phyloP scores from a whole-genome alignment of 2,888 invertebrate genomes.

The Cryptocephalus primarius region DNA sequence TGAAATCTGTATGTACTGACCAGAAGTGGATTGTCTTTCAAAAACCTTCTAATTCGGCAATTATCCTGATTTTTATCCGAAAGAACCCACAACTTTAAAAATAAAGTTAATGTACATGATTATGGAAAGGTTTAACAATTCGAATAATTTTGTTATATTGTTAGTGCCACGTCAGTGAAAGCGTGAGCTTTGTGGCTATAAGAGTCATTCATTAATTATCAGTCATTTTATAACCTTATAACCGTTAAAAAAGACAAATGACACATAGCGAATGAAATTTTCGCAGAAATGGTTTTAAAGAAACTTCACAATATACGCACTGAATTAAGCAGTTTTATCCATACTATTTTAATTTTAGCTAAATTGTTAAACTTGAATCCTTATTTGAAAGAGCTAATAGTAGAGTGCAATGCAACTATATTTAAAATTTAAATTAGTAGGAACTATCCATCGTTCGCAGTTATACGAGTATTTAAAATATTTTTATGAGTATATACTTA shows the following conservation, averaged over 20 bases:
- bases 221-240: slow-evolving; percentile 17
- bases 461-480: slow-evolving; percentile 5
- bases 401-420: slow-evolving; percentile 9
- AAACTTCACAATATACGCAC: neutral
- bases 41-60: slow-evolving; percentile 9
- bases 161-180: neutral
- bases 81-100: neutral
- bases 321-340: slow-evolving; percentile 4
- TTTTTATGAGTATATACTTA: slow-evolving; percentile 1
- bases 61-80: neutral
- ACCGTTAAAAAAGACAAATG: slow-evolving; percentile 38
- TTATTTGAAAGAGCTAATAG: slow-evolving; percentile 11
- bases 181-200: too few relatives aligned
- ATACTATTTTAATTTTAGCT: slow-evolving; percentile 8
- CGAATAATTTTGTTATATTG: neutral
- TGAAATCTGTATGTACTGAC: slow-evolving; percentile 23
- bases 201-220: neutral
- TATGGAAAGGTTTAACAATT: neutral
- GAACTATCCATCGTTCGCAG: slow-evolving; percentile 4
- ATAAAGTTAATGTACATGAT: neutral
- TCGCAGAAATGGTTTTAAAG: neutral
- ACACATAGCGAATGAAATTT: slow-evolving; percentile 16
- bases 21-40: slow-evolving; percentile 32
- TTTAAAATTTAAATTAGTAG: slow-evolving; percentile 1
- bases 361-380: slow-evolving; percentile 7